Base-by-base conservation (phyloP, 2,797 vertebrate genomes). In the Lacerta viridis region DNA sequence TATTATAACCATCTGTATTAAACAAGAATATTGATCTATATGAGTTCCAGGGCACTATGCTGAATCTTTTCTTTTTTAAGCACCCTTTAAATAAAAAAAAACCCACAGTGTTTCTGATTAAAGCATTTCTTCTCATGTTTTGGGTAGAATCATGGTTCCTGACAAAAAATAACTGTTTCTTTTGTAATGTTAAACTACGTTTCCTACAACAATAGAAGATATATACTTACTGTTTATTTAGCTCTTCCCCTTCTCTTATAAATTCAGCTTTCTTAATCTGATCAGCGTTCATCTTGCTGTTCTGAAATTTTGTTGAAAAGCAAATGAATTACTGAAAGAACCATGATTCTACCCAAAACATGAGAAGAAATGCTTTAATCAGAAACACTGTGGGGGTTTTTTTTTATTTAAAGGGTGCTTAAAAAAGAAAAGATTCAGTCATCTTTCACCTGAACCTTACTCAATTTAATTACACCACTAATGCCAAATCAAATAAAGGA, bases 211-310 rank as follows among this genome's bases (percentile, higher is more conserved):
- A 50, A 39, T 87, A 81, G 33, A 80, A 43, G 55, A 80, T 55
- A 20, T 81, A 75, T 90, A 98, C 98, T 97, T 96, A 99, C 98
- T 97, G 97, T 83, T 96, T 97, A 93, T 95, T 97, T 75, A 97
- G 95, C 50, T 94, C 98, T 93, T 98, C 96, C n/a, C 97, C 96
- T 88, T 97, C 97, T 91, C 95, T 96, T 82, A 98, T 39, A 85
- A 98, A 99, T 88, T 97, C 96, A 9, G 91, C 89, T 93, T 96
- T 97, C 93, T 96, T 96, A 76, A 95, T 87, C 85, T 93, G 93
- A 90, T 89, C 94, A 87, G 89, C 92, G 89, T 95, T 97, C 80
- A 93, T 94, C 79, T 96, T 97, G 92, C 90, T 90, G 41, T 88
- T 95, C 78, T 96, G 93, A 81, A 92, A 93, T 1, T 41, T 41